Conservation (phyloP, 1,140 invertebrate genomes). For the Drosophila lacteicornis region DNA sequence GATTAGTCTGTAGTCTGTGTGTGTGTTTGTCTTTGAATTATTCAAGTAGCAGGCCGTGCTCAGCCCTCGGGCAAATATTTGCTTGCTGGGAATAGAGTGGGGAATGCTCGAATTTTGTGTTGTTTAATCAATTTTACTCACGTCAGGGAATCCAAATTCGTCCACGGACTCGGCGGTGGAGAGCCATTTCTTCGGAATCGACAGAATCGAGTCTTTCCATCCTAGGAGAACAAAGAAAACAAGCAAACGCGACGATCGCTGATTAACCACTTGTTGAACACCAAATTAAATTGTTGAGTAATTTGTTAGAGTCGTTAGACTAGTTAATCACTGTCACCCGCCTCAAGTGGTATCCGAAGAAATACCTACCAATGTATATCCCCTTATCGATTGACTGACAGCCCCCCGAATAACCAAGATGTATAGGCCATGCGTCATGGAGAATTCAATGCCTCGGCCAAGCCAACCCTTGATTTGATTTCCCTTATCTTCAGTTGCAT, state of each 20-base stretch:
- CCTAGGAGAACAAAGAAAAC: constrained; percentile 79
- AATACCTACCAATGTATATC: background rate
- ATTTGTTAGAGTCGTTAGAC: constrained; percentile 18
- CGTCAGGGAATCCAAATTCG: constrained; percentile 85
- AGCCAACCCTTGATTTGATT: constrained; percentile 38
- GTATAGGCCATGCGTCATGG: constrained; percentile 40
- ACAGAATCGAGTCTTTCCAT: constrained; percentile 89
- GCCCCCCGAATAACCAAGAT: constrained; percentile 15
- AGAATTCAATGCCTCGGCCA: constrained; percentile 1
- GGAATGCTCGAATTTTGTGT: constrained; percentile 51
- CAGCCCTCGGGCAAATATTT: constrained; percentile 67
- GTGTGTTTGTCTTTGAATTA: constrained; percentile 68
- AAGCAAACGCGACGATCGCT: constrained; percentile 37
- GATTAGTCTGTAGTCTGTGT: constrained; percentile 69
- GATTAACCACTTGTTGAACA: constrained; percentile 59
- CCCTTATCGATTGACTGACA: constrained; percentile 40
- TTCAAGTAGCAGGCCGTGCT: constrained; percentile 55
- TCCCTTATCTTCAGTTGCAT: constrained; percentile 26
- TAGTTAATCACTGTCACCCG: constrained; percentile 70
- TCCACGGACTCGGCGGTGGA: constrained; percentile 87
- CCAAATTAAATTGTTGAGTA: constrained; percentile 53
- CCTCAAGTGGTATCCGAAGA: constrained; percentile 49
- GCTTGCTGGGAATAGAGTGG: constrained; percentile 30
- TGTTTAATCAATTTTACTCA: constrained; percentile 83
- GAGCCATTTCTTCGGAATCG: constrained; percentile 89